Evolutionary conservation across 2,113 vertebrate genomes (phyloP).

Genomic region (Leucopternis melanops): DNA sequence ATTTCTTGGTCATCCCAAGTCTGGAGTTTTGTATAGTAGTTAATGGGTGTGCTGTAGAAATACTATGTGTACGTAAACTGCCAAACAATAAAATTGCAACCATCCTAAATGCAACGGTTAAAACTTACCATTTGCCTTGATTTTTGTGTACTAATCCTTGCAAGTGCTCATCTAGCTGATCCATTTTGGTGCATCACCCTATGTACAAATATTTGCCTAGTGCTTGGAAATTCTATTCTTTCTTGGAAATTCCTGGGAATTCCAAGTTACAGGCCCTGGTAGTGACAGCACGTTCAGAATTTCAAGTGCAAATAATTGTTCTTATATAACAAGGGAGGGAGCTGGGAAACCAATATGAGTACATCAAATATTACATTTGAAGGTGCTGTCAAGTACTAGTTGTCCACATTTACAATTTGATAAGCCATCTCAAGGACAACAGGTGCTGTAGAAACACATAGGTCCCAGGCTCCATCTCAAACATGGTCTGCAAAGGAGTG

Average conservation of each 20-base stretch:
- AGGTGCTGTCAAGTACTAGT: not conserved
- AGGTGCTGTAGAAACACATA: not conserved
- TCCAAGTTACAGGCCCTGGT: not conserved
- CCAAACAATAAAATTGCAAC: not conserved
- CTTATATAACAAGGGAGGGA: not conserved
- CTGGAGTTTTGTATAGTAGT: not conserved
- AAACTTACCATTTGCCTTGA: not conserved
- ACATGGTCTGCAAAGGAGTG: fast-evolving
- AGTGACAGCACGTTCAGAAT: not conserved
- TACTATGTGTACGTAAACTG: not conserved
- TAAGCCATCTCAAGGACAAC: not conserved
- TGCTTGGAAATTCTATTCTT: not conserved
- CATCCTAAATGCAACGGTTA: not conserved
- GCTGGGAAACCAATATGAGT: not conserved
- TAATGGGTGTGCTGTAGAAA: not conserved
- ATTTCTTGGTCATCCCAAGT: not conserved
- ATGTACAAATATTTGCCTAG: not conserved
- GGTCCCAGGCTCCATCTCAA: not conserved
- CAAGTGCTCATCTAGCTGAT: not conserved
- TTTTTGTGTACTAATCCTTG: not conserved
- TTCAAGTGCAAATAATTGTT: not conserved
- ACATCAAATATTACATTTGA: not conserved
- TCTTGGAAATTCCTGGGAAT: not conserved
- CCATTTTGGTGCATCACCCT: not conserved
- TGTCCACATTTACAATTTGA: not conserved